Evolutionary conservation across 2,113 vertebrate genomes (phyloP), one percentile per base, ranked within the genome.

Genomic region (Catagonus wagneri): DNA sequence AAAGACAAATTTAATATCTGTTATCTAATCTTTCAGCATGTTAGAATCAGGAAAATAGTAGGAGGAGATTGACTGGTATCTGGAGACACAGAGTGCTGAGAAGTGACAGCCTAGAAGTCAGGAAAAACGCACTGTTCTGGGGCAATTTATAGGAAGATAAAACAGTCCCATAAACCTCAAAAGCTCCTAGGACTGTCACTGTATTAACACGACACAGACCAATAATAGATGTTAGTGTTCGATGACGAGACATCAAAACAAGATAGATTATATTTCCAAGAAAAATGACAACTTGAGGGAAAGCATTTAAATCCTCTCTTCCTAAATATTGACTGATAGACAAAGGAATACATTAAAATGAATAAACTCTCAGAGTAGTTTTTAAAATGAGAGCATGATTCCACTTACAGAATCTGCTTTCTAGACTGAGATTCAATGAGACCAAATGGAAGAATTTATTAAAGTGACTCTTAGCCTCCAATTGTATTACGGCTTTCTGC

Each of bases 181-280:
- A 29, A 75, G 78, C 86, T 96, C 69, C 89, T 83, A 94, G 78
- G 95, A 95, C 78, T 79, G 19, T 83, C 83, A 89, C 52, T 80
- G 54, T 96, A 93, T 94, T 96, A 93, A 94, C 7, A 14, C 60
- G 75, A n/a, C 83, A 94, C 25, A 96, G 36, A 89, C 68, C 32
- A 95, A 94, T 94, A 93, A 96, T 95, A 91, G 58, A 95, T 94
- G 54, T 93, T 92, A 95, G 78, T 93, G n/a, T 85, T 93, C 92
- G 36, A 68, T 94, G 65, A 91, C 32, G 34, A 74, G 66, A 74
- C 61, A 68, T 94, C 74, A 96, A 95, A 96, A 83, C 58, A 95
- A 91, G 83, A 97, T 75, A 94, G 96, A 97, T 94, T 94, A 86
- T 80, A 78, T 44, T 92, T 94, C 58, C 80, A 95, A 34, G 44